Base-by-base conservation (phyloP, 1,140 invertebrate genomes). In the Parasteatoda tepidariorum region DNA sequence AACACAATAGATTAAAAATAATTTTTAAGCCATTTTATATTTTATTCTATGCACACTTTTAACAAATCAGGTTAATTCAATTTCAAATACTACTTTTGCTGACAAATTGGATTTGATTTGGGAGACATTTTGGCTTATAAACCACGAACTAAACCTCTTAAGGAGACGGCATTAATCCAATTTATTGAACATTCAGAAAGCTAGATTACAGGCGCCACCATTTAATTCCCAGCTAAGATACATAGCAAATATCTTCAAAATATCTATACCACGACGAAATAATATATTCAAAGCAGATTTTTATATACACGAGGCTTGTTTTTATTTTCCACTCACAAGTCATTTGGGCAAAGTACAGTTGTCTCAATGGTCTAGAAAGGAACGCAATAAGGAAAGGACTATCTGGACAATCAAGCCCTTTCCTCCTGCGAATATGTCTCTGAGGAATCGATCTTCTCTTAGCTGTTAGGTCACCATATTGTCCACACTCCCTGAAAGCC, bases 381-480 rank as follows among this genome's bases (percentile, higher is more conserved):
- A 70, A n/a, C 31, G 54, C 71, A 74, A 74, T 74, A 74, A 74
- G 71, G 55, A 61, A 59, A 48, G 38, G 38, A 31, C 71, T 74
- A 74, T 74, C 41, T 55, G 41, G 41, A 54, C 68, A 71, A 28
- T 57, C 48, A 64, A 38, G 73, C 59, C 59, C 24, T 61, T n/a
- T 54, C 64, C 64, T 68, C 76, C 57, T 33, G 76, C 55, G 57
- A 34, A 41, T 28, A 61, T 82, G 66, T 82, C 78, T 82, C 78
- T 26, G 68, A 48, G 38, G 38, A 48, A 48, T 48, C 64, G 78
- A 82, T 82, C 78, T 64, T 61, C 34, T 55, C 22, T 41, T 41
- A 67, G 76, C 48, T 79, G 76, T 79, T 79, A 79, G 76, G 78
- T 82, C 67, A 82, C 66, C 78, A 71, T 82, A 82, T 70, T 82